A percentile compares a stretch with the other conserved stretches of the same genome.
Evolutionary conservation across 2,797 vertebrate genomes (phyloP).

Genomic region (Limnodromus scolopaceus): DNA sequence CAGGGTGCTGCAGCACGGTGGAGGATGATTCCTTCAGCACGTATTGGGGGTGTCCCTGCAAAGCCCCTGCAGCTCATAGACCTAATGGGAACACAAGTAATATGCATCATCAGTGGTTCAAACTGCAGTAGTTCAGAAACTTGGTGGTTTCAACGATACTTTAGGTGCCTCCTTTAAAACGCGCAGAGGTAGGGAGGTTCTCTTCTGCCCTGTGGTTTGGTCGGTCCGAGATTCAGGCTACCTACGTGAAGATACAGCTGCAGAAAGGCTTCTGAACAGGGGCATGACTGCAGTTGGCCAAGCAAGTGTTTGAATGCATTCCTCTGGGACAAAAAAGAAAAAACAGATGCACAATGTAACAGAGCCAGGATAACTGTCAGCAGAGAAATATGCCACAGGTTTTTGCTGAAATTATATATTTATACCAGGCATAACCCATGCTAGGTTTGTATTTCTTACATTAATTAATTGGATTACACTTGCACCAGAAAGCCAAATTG

Average conservation of each 20-base stretch:
- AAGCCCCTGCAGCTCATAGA: background rate
- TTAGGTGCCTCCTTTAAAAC: background rate
- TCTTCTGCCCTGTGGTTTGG: background rate
- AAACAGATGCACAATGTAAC: background rate
- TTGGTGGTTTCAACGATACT: accelerated
- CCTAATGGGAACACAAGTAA: no score
- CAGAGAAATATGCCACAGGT: background rate
- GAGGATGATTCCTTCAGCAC: background rate
- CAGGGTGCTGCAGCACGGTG: background rate
- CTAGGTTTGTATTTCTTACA: slow-evolving; percentile 28
- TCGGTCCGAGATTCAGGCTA: background rate
- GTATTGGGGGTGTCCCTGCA: background rate
- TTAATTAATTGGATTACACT: slow-evolving; percentile 52
- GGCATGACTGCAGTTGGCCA: background rate
- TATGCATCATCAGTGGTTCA: accelerated
- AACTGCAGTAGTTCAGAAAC: background rate
- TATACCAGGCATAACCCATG: background rate
- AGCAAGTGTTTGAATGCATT: background rate
- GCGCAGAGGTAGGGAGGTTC: background rate
- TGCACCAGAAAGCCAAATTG: slow-evolving; percentile 3
- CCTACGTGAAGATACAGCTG: background rate
- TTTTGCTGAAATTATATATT: background rate
- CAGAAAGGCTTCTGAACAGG: background rate
- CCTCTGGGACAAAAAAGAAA: slow-evolving; percentile 31
- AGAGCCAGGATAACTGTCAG: background rate